A percentile compares a stretch with the other conserved stretches of the same genome.
These are phyloP conservation scores for Taphrorychus bicolor DNA, from an alignment of 2,888 invertebrate genomes.

Conservation along the genomic window DNA sequence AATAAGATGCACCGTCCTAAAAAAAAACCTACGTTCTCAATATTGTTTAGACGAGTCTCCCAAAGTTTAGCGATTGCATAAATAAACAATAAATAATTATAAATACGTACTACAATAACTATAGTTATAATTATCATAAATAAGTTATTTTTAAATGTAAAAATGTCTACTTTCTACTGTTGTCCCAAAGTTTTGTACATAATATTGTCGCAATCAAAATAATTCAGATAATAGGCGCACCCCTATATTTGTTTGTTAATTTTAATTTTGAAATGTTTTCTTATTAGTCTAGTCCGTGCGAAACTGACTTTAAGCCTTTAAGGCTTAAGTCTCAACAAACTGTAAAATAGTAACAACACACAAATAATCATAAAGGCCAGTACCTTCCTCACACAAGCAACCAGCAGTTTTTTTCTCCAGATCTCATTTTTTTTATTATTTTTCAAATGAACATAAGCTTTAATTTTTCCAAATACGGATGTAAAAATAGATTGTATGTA, in stretches of 20 bases:
- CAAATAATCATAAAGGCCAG: slow-evolving; percentile 18
- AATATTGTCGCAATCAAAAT: slow-evolving; percentile 34
- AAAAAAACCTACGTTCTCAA: not conserved
- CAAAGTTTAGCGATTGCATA: not conserved
- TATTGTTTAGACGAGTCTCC: not conserved
- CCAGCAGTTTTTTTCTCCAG: slow-evolving; percentile 6
- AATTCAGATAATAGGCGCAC: slow-evolving; percentile 13
- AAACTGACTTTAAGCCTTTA: not conserved
- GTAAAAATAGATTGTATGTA: slow-evolving; percentile 50
- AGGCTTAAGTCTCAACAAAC: not conserved
- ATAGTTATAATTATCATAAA: slow-evolving; percentile 19
- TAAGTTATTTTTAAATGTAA: slow-evolving; percentile 36
- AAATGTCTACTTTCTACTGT: slow-evolving; percentile 26
- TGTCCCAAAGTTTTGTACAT: slow-evolving; percentile 36
- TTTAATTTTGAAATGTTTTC: slow-evolving; percentile 28
- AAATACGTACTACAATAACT: not conserved
- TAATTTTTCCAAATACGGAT: slow-evolving; percentile 54
- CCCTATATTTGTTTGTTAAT: slow-evolving; percentile 9
- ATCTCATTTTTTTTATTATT: slow-evolving; percentile 14
- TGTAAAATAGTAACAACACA: not conserved
- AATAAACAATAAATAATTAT: slow-evolving; percentile 5
- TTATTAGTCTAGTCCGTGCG: slow-evolving; percentile 18
- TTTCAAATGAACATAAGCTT: slow-evolving; percentile 47
- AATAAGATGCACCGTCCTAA: not conserved
- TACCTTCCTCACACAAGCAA: slow-evolving; percentile 10